Conservation (phyloP, 2,113 vertebrate species). For the Phoxinus phoxinus region DNA sequence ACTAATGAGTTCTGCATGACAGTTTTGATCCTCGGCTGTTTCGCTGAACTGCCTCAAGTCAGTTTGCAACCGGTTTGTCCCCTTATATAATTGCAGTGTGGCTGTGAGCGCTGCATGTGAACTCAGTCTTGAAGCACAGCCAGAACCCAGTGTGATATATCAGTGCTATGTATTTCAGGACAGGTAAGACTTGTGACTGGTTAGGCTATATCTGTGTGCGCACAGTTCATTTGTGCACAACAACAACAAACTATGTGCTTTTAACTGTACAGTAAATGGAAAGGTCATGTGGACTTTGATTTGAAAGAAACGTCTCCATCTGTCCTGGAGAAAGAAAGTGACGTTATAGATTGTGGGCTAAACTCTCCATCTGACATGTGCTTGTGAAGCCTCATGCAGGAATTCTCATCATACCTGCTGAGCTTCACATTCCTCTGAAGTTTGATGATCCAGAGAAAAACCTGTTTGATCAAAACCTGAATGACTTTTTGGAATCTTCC, state of each 20-base stretch:
- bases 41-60: constrained; percentile 18
- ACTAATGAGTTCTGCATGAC: constrained; percentile 9
- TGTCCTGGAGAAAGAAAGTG: background rate
- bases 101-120: background rate
- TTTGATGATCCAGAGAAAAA: background rate
- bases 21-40: constrained; percentile 1
- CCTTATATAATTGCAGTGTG: background rate
- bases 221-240: background rate
- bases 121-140: background rate
- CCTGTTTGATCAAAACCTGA: background rate
- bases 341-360: background rate
- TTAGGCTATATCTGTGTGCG: background rate
- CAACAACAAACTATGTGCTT: background rate
- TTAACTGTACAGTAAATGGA: background rate
- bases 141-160: background rate
- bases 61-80: constrained; percentile 22
- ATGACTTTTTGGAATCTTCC: background rate
- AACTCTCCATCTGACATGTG: background rate
- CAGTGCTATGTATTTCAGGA: constrained; percentile 41
- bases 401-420: background rate
- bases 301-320: background rate
- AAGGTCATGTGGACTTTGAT: background rate
- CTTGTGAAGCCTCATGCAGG: constrained; percentile 1
- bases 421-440: background rate
- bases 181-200: constrained; percentile 25